Evolutionary conservation across 2,888 invertebrate genomes (phyloP).

Genomic region (Lasioglossum oenotherae): DNA sequence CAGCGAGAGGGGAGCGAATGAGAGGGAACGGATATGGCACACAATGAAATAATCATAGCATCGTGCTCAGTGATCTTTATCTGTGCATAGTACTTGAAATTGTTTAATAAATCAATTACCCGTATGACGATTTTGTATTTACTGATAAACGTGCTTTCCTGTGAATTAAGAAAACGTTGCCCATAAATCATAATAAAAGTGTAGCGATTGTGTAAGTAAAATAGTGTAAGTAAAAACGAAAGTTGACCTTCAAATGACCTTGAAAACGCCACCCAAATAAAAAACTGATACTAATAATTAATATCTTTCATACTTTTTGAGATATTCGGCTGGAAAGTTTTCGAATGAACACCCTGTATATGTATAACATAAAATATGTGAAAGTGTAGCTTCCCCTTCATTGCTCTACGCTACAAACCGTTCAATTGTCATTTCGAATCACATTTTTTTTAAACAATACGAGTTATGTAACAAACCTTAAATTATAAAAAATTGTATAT

Average conservation of each 20-base stretch:
- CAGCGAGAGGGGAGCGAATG: conserved; percentile 4
- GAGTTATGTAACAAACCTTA: too few species aligned
- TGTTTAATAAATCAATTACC: not conserved
- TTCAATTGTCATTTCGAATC: not conserved
- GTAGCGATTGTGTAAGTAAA: too few species aligned
- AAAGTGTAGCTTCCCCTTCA: not conserved
- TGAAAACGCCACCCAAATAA: too few species aligned
- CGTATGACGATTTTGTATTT: not conserved
- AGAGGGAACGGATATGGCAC: not conserved
- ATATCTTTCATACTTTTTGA: too few species aligned
- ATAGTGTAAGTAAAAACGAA: too few species aligned
- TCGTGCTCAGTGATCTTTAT: not conserved
- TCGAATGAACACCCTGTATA: not conserved
- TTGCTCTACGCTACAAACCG: too few species aligned
- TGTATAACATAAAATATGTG: not conserved
- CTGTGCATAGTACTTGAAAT: not conserved
- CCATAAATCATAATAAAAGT: not conserved
- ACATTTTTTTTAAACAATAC: not conserved
- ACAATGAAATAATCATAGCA: conserved; percentile 9
- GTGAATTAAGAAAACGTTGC: not conserved
- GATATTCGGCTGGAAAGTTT: too few species aligned
- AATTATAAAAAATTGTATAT: not conserved
- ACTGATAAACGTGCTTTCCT: not conserved
- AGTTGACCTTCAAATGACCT: too few species aligned
- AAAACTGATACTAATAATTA: too few species aligned